These are phyloP conservation scores for Drosophila yooni DNA, from an alignment of 2,888 invertebrate genomes.

Conservation along the genomic window DNA sequence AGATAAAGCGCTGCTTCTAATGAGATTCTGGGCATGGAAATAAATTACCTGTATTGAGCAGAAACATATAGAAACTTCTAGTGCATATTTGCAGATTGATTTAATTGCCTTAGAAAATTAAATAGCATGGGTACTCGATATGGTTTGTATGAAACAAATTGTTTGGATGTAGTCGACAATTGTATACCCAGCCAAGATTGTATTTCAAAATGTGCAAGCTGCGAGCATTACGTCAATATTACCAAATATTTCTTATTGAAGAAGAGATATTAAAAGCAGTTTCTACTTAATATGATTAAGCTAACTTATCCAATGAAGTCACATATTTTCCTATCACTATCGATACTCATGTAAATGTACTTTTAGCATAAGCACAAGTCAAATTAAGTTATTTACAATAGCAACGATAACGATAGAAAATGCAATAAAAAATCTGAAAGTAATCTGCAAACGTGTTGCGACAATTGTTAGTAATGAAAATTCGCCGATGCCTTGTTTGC, in stretches of 20 bases:
- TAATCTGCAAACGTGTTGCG: conserved; percentile 41
- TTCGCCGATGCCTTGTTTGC: background rate
- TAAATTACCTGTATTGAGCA: background rate
- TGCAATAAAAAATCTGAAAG: conserved; percentile 36
- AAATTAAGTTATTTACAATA: conserved; percentile 11
- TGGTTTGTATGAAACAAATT: background rate
- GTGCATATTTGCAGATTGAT: conserved; percentile 3
- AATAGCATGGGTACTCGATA: background rate
- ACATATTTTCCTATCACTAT: conserved; percentile 3
- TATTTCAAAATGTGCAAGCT: background rate
- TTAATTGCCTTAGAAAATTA: conserved; percentile 1
- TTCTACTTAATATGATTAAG: background rate
- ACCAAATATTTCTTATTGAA: background rate
- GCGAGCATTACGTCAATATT: too few relatives aligned
- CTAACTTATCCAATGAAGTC: background rate
- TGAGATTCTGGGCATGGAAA: background rate
- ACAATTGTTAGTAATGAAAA: conserved; percentile 31
- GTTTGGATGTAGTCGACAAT: background rate
- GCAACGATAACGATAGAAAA: conserved; percentile 25
- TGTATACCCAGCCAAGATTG: background rate
- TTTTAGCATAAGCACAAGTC: background rate
- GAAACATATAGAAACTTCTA: background rate
- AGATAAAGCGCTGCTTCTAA: background rate
- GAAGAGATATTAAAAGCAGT: background rate
- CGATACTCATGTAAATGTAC: background rate